Base-by-base conservation (phyloP, 2,888 invertebrate genomes). In the Parnassius apollo region DNA sequence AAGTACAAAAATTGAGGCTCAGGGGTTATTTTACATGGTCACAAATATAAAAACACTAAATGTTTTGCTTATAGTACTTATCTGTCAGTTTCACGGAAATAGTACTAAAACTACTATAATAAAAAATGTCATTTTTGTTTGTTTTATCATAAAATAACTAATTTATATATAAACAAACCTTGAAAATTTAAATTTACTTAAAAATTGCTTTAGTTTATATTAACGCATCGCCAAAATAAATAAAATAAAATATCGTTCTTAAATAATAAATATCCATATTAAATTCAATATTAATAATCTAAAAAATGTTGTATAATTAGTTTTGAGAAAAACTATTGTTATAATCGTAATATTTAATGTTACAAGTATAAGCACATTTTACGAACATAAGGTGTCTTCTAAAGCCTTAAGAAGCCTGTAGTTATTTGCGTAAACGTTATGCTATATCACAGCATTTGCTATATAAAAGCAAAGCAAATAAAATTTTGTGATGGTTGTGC, bases 401-500 rank as follows among this genome's bases (percentile, higher is more conserved):
- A 35, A 35, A 35, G 35, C 35, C 35, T 7, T 35, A 35, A 35
- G 11, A 48, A 60, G 59, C 59, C 59, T 60, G 53, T 55, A 56
- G 25, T 61, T 61, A 56, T 11, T 53, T 59, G 59, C 60, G 61
- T 57, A 62, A 67, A 54, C 49, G 25, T 25, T 45, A 57, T 60
- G 60, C 62, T 66, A 57, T 60, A 59, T 66, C 53, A 68, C 62
- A 61, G 66, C 65, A 57, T 57, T 57, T 58, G 51, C 52, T 65
- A 59, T 54, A 61, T 57, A 62, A 66, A 42, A 57, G 13, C 48
- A 57, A 65, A 77, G 77, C 80, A 81, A 81, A 59, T 59, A 50
- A 56, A 83, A 79, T 80, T 83, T 81, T 83, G 85, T 83, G 84
- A 90, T 84, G 91, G 91, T 91, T 91, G 91, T 91, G 91, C 91